Evolutionary conservation across 2,797 vertebrate species (phyloP), one percentile per base, ranked within the genome.

Genomic region (Propithecus deckenii): DNA sequence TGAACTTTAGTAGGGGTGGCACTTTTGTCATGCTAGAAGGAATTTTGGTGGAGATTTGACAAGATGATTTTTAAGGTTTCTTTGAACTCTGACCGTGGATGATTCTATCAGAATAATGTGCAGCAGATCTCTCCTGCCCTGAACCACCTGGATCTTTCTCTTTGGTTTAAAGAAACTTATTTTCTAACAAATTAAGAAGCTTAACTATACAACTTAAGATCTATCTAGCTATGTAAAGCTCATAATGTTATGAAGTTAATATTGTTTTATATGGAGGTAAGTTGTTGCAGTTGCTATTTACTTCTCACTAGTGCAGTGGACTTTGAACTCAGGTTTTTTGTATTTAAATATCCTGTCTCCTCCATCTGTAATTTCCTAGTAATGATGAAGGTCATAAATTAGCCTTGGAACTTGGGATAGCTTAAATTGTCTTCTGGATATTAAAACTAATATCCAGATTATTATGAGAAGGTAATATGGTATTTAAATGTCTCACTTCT

Each of bases 151-250:
- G 38, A 41, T 22, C 9, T 85, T 48, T 81, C 91, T 65, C 25
- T 92, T 76, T 55, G 8, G 14, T 97, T 91, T 83, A 86, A 93
- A 84, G n/a, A 89, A 57, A 94, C 80, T 80, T 87, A n/a, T 43
- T 93, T 95, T 86, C 12, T 22, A 89, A 48, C 30, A 84, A 85
- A 81, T 89, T 18, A 61, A 2, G 52, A 72, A 88, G n/a, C 14
- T 72, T 91, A 57, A n/a, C 30, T 78, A 2, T 91, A 43, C 23
- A 85, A 55, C 23, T 79, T 67, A 80, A 75, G 22, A 67, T 96
- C 17, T 86, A 18, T 91, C 28, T 79, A 75, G 38, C 92, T 57
- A 15, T 84, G 7, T 76, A 71, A 86, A 92, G 3, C 38, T 80
- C 67, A 41, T 71, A 76, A 72, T 93, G 22, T 38, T 89, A 41